Conservation (phyloP, 2,888 invertebrate genomes). For the Tenthredo livida region DNA sequence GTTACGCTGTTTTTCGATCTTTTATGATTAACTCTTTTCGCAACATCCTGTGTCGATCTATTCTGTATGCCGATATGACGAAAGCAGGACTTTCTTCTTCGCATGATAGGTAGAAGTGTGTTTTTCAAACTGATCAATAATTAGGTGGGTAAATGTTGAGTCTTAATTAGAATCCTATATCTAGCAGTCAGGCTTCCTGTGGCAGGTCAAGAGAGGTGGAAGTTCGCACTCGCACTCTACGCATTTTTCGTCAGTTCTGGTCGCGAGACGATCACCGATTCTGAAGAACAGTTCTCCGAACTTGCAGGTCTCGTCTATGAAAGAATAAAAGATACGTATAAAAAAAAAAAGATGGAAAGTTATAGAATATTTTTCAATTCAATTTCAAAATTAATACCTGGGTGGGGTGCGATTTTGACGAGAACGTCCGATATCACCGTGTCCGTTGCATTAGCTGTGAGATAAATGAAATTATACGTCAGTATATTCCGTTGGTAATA, state of each 20-base stretch:
- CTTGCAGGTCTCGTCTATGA: constrained; percentile 43
- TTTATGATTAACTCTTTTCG: background rate
- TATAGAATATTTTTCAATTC: background rate
- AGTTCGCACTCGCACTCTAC: constrained; percentile 41
- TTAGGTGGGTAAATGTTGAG: background rate
- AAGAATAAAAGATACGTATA: background rate
- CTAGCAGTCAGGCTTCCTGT: constrained; percentile 28
- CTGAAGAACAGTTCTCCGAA: constrained; percentile 32
- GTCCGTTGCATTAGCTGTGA: constrained; percentile 24
- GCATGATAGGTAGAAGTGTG: background rate
- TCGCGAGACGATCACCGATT: constrained; percentile 16
- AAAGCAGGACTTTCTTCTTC: background rate
- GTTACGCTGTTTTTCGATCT: background rate
- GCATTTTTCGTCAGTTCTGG: constrained; percentile 15
- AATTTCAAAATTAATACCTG: constrained; percentile 13
- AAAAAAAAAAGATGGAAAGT: background rate
- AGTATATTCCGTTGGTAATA: background rate
- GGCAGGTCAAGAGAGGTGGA: constrained; percentile 40
- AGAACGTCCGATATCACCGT: constrained; percentile 22
- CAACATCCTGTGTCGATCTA: background rate
- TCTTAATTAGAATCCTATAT: background rate
- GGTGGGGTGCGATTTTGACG: constrained; percentile 19
- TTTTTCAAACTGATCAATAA: background rate
- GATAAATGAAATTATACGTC: background rate
- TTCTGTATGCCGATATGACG: background rate